These are phyloP conservation scores for Platysternon megacephalum DNA, from an alignment of 2,113 vertebrate species.

Conservation along the genomic window DNA sequence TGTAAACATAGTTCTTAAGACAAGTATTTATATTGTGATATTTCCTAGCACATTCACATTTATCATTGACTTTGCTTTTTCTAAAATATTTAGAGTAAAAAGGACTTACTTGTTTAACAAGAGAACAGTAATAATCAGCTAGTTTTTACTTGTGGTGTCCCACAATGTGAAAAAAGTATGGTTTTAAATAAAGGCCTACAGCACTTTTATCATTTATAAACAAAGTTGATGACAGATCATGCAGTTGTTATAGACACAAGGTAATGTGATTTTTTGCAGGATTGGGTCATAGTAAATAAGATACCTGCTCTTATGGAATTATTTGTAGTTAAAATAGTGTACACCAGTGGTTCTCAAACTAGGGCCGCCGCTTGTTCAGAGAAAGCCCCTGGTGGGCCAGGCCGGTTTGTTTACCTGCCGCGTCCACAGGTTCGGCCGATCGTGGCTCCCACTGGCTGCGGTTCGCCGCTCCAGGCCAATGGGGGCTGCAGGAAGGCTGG, in stretches of 20 bases:
- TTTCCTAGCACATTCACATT: fast-evolving
- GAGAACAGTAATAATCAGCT: background rate
- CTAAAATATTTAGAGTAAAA: background rate
- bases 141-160: background rate
- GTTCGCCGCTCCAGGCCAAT: too few relatives aligned
- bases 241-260: background rate
- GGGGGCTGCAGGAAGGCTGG: too few relatives aligned
- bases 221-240: background rate
- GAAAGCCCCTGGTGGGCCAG: too few relatives aligned
- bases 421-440: too few relatives aligned
- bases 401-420: too few relatives aligned
- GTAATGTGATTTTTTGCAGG: background rate
- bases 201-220: background rate
- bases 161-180: background rate
- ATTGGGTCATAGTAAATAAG: background rate
- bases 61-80: background rate
- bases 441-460: too few relatives aligned
- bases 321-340: background rate
- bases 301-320: fast-evolving
- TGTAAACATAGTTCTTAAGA: fast-evolving
- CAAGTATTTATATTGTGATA: fast-evolving
- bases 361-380: too few relatives aligned
- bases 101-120: background rate
- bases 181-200: background rate
- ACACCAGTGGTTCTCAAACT: too few relatives aligned